Evolutionary conservation across 2,797 vertebrate species (phyloP).

Genomic region (Glossophaga mutica): DNA sequence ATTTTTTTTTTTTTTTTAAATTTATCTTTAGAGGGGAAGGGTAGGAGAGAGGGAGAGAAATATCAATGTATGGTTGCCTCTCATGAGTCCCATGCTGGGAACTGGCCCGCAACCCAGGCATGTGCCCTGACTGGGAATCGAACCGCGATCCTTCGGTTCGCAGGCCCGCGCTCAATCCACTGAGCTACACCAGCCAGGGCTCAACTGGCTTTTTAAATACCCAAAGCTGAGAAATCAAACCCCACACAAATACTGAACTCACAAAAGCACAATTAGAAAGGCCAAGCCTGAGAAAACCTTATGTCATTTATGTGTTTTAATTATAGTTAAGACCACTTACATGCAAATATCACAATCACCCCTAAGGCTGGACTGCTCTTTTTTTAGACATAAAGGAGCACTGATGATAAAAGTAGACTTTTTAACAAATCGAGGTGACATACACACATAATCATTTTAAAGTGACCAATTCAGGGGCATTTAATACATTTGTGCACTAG

Average conservation of each 20-base stretch:
- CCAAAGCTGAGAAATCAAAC: background rate
- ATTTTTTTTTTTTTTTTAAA: too few species aligned
- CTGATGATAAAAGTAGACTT: background rate
- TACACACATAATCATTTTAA: background rate
- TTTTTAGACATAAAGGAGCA: background rate
- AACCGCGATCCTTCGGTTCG: too few species aligned
- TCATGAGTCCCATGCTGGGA: too few species aligned
- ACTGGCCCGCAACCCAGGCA: too few species aligned
- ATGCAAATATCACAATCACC: background rate
- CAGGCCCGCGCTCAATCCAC: too few species aligned
- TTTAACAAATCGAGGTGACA: background rate
- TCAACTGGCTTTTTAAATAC: background rate
- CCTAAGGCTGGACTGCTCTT: background rate
- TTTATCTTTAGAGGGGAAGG: too few species aligned
- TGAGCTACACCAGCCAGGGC: too few species aligned
- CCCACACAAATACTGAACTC: background rate
- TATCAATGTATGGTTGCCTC: too few species aligned
- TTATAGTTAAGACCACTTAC: background rate
- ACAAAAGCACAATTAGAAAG: background rate
- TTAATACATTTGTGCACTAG: background rate
- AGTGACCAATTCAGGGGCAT: background rate
- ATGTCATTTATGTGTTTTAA: background rate
- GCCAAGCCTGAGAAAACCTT: background rate
- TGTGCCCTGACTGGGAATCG: too few species aligned
- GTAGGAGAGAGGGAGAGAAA: too few species aligned